Evolutionary conservation across 2,797 vertebrate species (phyloP), one percentile per base, ranked within the genome.

Genomic region (Amphiprion clarkii): DNA sequence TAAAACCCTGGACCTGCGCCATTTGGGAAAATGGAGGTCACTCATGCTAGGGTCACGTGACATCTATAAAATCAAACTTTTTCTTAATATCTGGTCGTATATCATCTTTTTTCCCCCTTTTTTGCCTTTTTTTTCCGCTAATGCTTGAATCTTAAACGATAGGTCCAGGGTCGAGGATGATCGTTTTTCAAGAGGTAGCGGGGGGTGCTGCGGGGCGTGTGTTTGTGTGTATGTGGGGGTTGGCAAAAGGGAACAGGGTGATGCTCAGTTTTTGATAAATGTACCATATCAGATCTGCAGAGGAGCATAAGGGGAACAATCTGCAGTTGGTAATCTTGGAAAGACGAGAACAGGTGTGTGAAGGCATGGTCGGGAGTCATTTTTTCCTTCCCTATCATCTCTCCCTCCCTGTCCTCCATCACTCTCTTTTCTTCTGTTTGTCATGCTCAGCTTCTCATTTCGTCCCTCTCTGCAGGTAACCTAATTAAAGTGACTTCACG

Each of bases 1-100:
- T 95, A 95, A 96, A 96, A 94, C 90, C 87, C 88, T 89, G 94
- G 94, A 94, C 92, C 92, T 86, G 88, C 82, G 92, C 94, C 95
- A 95, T 95, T 95, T 93, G 94, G 93, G 92, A 92, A 95, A 95
- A 96, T 94, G 93, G 95, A 95, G 95, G 95, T 95, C 95, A 94
- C 91, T 91, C 92, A 92, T 87, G 87, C 92, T 90, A 80, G 93
- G 93, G 94, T 94, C 94, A 94, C 75, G 82, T 94, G 94, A 95
- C 93, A 92, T 89, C 93, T 83, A 94, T 95, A 95, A 96, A 95
- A 95, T 94, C 92, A 93, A 95, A 95, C 93, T 95, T 96, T 95
- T 93, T 86, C 87, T 93, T 93, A 95, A 94, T 95, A 94, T 94
- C 93, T 90, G 80, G 61, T 83, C 81, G 11, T 93, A 92, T 87